Percentiles rank a stretch among this genome's conserved stretches.
Evolutionary conservation across 2,888 invertebrate species (phyloP).

Genomic region (Sarcophaga carnaria): DNA sequence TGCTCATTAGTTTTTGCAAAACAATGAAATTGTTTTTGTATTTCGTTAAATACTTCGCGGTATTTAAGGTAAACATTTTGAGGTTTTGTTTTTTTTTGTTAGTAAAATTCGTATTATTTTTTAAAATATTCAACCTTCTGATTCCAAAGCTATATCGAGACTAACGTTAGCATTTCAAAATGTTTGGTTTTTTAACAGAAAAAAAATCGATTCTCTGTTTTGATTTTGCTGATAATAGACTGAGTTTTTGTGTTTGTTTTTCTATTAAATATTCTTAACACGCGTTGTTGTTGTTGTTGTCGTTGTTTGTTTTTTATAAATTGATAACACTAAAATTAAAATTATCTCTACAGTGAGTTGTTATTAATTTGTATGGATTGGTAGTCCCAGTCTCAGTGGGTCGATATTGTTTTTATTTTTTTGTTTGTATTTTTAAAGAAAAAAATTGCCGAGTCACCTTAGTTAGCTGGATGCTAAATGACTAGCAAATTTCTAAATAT

Average conservation of each 20-base stretch:
- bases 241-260: background rate
- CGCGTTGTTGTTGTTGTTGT: background rate
- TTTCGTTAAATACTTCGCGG: background rate
- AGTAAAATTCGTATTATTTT: no score
- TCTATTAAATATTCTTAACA: no score
- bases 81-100: background rate
- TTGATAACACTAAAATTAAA: background rate
- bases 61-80: constrained; percentile 20
- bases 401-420: background rate
- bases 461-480: no score
- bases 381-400: background rate
- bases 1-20: background rate
- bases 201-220: background rate
- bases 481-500: no score
- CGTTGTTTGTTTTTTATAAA: no score
- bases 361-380: background rate
- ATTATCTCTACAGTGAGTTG: background rate
- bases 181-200: background rate
- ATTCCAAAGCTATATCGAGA: background rate
- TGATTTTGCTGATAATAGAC: background rate
- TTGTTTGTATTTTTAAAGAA: no score
- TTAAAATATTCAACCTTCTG: background rate
- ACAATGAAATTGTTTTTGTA: background rate
- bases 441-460: no score
- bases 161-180: background rate